Base-by-base conservation (phyloP, 2,113 vertebrate species). In the Fulica atra region DNA sequence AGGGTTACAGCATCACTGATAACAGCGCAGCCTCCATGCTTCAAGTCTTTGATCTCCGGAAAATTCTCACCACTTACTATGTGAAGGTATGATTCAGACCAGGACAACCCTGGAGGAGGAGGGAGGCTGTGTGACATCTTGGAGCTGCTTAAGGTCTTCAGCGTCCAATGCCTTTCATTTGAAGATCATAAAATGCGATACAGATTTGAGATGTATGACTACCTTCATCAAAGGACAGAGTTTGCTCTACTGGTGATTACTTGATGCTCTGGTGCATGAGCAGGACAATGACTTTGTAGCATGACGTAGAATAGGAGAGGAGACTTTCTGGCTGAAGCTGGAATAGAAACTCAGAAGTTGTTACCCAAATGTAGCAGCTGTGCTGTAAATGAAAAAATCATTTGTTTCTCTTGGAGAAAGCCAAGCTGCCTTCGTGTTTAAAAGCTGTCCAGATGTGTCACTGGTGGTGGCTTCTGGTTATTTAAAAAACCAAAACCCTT, bases 11-110 rank as follows among this genome's bases (percentile, higher is more conserved):
- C 93, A 99, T 99, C 97, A 99, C 98, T 18, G 99, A 99, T 96
- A 99, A 99, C 82, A 99, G 99, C 42, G 98, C 99, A 2, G 99
- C 98, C 61, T 99, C 99, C 78, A 99, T 99, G 99, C 98, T 99
- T 78, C 99, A 99, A 95, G 98, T 99, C 88, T 99, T 99, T 38
- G 99, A 99, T 91, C 98, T 99, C 53, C 98, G 98, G 46, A 98
- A 98, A 88, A 99, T 99, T 54, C 98, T 99, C 93, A 99, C 98
- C 53, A 99, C 98, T 19, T 99, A 99, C 81, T 99, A 99, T 11
- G 99, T 99, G 83, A 99, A 99, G 98, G 98, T 99, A 95, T 18
- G 74, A 6, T 69, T 65, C 0, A 3, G 13, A 28, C 70, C 10
- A 15, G n/a, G 53, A 23, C 5, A 35, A 0, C 10, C 23, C 1